Evolutionary conservation across 2,797 vertebrate species (phyloP).

Genomic region (Siniperca obscura): DNA sequence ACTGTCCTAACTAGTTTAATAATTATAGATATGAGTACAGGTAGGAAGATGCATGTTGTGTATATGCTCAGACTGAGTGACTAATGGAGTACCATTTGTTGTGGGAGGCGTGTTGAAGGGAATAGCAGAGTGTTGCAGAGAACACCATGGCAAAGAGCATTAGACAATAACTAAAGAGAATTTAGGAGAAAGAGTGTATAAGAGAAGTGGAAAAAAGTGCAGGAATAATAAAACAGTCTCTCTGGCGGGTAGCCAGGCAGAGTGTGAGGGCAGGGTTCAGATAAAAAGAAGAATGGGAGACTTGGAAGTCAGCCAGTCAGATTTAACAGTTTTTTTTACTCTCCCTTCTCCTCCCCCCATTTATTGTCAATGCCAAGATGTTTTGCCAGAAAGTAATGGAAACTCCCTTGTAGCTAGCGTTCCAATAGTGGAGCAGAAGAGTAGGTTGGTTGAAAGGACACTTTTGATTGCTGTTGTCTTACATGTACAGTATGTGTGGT

Average conservation of each 20-base stretch:
- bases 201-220: constrained; percentile 53
- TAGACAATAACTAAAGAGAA: constrained; percentile 59
- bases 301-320: constrained; percentile 82
- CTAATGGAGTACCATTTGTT: constrained; percentile 41
- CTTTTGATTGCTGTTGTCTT: constrained; percentile 49
- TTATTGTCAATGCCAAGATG: constrained; percentile 79
- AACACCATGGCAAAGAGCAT: constrained; percentile 48
- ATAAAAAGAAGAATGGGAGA: constrained; percentile 81
- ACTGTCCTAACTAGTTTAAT: constrained; percentile 42
- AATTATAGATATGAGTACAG: constrained; percentile 21
- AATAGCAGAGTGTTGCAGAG: constrained; percentile 47
- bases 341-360: constrained; percentile 49
- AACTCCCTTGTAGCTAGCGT: constrained; percentile 72
- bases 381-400: constrained; percentile 82
- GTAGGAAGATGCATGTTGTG: constrained; percentile 37
- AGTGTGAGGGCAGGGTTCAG: constrained; percentile 80
- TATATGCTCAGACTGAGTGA: constrained; percentile 32
- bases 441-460: constrained; percentile 54
- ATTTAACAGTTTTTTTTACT: constrained; percentile 72
- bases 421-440: constrained; percentile 57
- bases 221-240: constrained; percentile 80
- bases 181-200: constrained; percentile 47
- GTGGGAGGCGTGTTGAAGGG: constrained; percentile 43
- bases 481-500: constrained; percentile 22
- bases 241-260: constrained; percentile 75